Evolutionary conservation across 2,113 vertebrate genomes (phyloP), one percentile per base, ranked within the genome.

Genomic region (Odontophorus gujanensis): DNA sequence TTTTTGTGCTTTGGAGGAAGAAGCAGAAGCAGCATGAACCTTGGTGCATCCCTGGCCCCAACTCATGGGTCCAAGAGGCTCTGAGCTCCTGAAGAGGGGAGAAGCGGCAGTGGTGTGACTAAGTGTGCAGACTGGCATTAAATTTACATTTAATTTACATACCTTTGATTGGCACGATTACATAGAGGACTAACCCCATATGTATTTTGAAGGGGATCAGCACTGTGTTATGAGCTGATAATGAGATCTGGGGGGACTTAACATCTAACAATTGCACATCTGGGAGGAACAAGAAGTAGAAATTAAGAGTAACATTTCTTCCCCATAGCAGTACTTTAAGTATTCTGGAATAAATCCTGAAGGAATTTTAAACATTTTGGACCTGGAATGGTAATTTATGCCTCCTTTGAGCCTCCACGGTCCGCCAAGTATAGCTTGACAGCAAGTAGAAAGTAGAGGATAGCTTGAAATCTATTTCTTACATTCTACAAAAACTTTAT

Each of bases 191-290:
- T 73, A 76, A 90, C 65, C 18, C 34, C 53, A 8, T 8, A 8
- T 11, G 48, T 28, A 6, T 32, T 62, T 89, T 51, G 40, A 21
- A 14, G 22, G 45, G 26, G 38, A 86, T 66, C 45, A 61, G 2
- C 0, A 1, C 51, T 28, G 47, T 0, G 0, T 78, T 82, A 21
- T 7, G 20, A 2, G 32, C 40, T 65, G 67, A 22, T 63, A 67
- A 59, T 62, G 61, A 61, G 28, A 38, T 71, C 63, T 43, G 40
- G 15, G 7, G 45, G n/a, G 38, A 59, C 15, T 85, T 25, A 7
- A 5, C 36, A 80, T 47, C 34, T 30, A 40, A 34, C 36, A 66
- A 18, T 24, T 77, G 18, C 34, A 5, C 26, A 19, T 42, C 21
- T 69, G 20, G 4, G 18, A 47, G 47, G 28, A 45, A 51, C 26